Evolutionary conservation across 1,140 invertebrate genomes (phyloP).

Genomic region (Phymastichus coffea): DNA sequence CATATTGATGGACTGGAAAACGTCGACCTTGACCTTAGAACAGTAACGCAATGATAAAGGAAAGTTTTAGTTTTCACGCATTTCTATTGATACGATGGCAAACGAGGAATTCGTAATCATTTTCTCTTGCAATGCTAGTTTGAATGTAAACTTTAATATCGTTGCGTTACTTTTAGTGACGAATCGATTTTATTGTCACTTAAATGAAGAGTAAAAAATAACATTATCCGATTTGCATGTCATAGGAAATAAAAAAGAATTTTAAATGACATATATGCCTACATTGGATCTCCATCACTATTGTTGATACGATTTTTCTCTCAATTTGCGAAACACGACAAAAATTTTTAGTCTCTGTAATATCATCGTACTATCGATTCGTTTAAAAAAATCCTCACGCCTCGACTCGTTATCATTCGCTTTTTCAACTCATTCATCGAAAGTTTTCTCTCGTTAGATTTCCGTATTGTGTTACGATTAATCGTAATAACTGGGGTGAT

Average conservation of each 20-base stretch:
- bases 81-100: too few relatives aligned
- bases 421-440: constrained; percentile 35
- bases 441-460: constrained; percentile 40
- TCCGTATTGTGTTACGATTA: constrained; percentile 37
- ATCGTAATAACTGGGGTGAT: too few relatives aligned
- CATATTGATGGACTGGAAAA: constrained; percentile 1
- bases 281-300: constrained; percentile 4
- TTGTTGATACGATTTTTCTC: constrained; percentile 28
- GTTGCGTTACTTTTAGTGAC: too few relatives aligned
- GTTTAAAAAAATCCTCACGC: background rate
- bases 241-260: too few relatives aligned
- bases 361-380: constrained; percentile 1
- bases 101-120: too few relatives aligned
- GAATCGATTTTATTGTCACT: too few relatives aligned
- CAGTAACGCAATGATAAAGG: constrained; percentile 16
- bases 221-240: too few relatives aligned
- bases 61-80: constrained; percentile 13
- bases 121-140: too few relatives aligned
- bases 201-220: too few relatives aligned
- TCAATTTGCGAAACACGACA: constrained; percentile 21
- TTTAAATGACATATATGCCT: background rate
- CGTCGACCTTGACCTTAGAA: constrained; percentile 24
- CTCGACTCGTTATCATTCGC: constrained; percentile 31
- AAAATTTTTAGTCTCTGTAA: background rate
- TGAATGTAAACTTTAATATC: too few relatives aligned